Base-by-base conservation (phyloP, 2,113 vertebrate species). In the Edolisoma coerulescens region DNA sequence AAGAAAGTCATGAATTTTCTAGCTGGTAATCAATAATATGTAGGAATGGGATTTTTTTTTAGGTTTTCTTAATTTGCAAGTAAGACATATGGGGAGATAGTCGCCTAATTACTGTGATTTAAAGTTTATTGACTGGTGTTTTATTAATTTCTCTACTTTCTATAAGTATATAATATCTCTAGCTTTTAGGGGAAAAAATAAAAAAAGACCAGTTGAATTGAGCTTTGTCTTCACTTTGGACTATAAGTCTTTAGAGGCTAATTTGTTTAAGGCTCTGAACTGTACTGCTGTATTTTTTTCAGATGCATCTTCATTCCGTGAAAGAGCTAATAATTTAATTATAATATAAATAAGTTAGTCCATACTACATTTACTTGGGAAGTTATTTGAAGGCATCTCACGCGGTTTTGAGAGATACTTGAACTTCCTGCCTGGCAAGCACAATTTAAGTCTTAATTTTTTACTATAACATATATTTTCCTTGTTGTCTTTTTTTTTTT, bases 31-130 rank as follows among this genome's bases (percentile, higher is more conserved):
- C 94, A 97, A 79, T 90, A 93, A 89, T 87, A 93, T 73, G 81
- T 93, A 97, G 63, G 81, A 94, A 94, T 94, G n/a, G 89, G 77
- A 90, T 90, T 57, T 74, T 96, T 63, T 80, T 91, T 93, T 89
- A 97, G 41, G 67, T 95, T 96, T 97, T 91, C 79, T 95, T 96
- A 96, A 95, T 97, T 97, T 96, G 64, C 84, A 96, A 97, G 85
- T 78, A 91, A 84, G 75, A 89, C 47, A 30, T 80, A 89, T 49
- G 61, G 52, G 60, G 93, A 95, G 76, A 79, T 74, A 93, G 56
- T 96, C 97, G 57, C 93, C 97, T 97, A 93, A 97, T 96, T 95
- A 93, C 91, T 97, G 89, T 74, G 84, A 61, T 94, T 73, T 59
- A 80, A 90, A 94, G 71, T 92, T 96, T 95, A 95, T 73, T 79